These are phyloP conservation scores for Vombatus ursinus DNA, from an alignment of 2,113 vertebrate species.

Conservation along the genomic window DNA sequence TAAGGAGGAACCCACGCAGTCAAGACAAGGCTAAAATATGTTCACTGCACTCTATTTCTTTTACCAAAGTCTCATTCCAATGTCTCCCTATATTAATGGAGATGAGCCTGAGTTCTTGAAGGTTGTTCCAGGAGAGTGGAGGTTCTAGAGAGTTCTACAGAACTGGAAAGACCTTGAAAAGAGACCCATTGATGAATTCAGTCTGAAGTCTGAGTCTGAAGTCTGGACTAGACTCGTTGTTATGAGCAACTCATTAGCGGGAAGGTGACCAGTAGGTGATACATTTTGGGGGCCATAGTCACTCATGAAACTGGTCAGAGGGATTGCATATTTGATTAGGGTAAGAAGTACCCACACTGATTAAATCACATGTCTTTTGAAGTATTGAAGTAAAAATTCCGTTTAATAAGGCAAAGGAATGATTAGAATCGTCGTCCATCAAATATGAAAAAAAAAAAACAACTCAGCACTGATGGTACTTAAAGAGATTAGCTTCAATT, in stretches of 20 bases:
- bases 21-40: neutral
- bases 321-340: neutral
- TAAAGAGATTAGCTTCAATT: neutral
- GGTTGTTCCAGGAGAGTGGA: neutral
- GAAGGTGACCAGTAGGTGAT: neutral
- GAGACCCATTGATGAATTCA: neutral
- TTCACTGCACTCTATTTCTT: neutral
- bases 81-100: neutral
- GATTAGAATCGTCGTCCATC: neutral
- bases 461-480: neutral
- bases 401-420: neutral
- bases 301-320: neutral
- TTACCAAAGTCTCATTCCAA: neutral
- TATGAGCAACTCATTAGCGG: neutral
- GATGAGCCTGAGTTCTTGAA: neutral
- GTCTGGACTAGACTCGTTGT: neutral
- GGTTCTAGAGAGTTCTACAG: neutral
- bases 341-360: neutral
- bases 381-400: neutral
- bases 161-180: neutral
- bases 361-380: neutral
- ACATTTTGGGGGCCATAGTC: neutral
- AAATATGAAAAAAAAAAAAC: neutral
- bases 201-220: neutral
- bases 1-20: neutral